Evolutionary conservation across 2,113 vertebrate genomes (phyloP), one percentile per base, ranked within the genome.

Genomic region (Nycticebus coucang): DNA sequence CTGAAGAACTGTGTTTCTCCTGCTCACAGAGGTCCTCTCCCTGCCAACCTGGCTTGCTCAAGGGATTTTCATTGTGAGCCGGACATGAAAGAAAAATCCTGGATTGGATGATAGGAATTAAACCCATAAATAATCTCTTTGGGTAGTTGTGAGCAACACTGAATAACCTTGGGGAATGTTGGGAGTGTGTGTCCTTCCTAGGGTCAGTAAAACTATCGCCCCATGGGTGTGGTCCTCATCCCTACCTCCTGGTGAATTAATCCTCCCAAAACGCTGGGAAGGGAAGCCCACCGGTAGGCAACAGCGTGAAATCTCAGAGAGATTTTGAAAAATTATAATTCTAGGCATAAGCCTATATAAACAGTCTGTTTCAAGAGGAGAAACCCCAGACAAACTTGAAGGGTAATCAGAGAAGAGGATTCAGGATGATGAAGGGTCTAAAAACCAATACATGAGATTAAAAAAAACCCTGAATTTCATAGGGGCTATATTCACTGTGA

Each of bases 61-160:
- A 19, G 74, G 74, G 57, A 30, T 26, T 33, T 35, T 10, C 30
- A n/a, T 7, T 22, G 37, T 33, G 4, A 14, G 14, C n/a, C 78
- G 19, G n/a, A 12, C 15, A 17, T 15, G 53, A 50, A 0, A 0
- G 4, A 50, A 18, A n/a, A 74, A 15, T 2, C 18, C 26, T 0
- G 5, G 64, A 24, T 50, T 50, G 55, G 9, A 37, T 1, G 66
- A 21, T 30, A 60, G 50, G 68, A 24, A 3, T 24, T n/a, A 37
- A 55, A 53, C 3, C 19, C 33, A 37, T 41, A 37, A 24, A 7
- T 1, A 3, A 7, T 75, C 24, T 59, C 84, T 41, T 22, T 21
- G 60, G 81, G 60, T 21, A 22, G 33, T 37, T 75, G 4, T 74
- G 77, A 69, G 37, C 22, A n/a, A 57, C 24, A 1, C 26, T 84